Evolutionary conservation across 2,113 vertebrate genomes (phyloP).

Genomic region (Phalacrocorax pelagicus): DNA sequence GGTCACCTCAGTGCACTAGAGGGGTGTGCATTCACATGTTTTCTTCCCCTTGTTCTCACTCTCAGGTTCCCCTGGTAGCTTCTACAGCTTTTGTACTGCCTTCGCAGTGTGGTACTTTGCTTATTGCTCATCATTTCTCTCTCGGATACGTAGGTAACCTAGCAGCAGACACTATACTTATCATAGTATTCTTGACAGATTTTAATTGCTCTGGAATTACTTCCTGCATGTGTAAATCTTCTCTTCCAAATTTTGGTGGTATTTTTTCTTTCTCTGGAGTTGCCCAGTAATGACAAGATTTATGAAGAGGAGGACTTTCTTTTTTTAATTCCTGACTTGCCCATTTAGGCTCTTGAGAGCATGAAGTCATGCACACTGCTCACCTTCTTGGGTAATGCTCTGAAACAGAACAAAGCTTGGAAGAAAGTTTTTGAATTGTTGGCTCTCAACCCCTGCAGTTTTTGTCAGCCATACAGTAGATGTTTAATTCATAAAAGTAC

Average conservation of each 20-base stretch:
- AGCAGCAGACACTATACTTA: not conserved
- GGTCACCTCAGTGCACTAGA: not conserved
- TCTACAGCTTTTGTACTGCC: not conserved
- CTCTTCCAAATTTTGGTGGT: not conserved
- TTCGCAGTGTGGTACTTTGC: not conserved
- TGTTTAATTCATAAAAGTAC: not conserved
- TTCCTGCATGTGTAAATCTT: not conserved
- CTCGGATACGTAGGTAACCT: not conserved
- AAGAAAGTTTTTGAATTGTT: not conserved
- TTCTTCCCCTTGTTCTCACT: fast-evolving
- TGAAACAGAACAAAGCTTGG: not conserved
- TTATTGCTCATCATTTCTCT: not conserved
- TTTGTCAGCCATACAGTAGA: not conserved
- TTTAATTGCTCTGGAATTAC: not conserved
- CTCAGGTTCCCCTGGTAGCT: not conserved
- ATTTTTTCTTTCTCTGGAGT: not conserved
- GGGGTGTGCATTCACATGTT: not conserved
- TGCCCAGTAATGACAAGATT: not conserved
- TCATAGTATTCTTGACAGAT: not conserved
- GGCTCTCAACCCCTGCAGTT: fast-evolving
- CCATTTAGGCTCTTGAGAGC: not conserved
- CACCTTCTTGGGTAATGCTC: not conserved
- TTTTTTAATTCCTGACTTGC: not conserved
- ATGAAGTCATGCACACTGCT: not conserved
- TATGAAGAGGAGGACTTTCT: not conserved